Percentiles rank a stretch among this genome's conserved stretches.
Conservation (phyloP, 2,888 invertebrate genomes). For the Pammene fasciana region DNA sequence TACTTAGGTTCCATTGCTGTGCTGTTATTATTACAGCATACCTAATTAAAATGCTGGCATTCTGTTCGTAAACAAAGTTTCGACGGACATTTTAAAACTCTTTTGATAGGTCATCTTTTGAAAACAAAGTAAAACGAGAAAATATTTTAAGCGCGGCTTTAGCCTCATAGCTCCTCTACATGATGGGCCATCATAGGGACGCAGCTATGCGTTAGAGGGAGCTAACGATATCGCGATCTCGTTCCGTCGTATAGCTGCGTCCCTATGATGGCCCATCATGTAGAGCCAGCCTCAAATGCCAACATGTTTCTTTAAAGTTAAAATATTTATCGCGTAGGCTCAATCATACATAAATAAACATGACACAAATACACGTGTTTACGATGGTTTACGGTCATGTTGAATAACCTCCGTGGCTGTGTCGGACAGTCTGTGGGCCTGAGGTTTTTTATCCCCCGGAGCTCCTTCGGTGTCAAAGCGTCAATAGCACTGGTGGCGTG, state of each 20-base stretch:
- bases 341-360: conserved; percentile 14
- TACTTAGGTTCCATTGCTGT: too few species aligned
- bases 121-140: neutral
- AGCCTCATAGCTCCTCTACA: too few species aligned
- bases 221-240: too few species aligned
- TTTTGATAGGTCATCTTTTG: neutral
- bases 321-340: conserved; percentile 9
- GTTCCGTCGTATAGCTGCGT: too few species aligned
- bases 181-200: too few species aligned
- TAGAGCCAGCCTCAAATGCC: too few species aligned
- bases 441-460: conserved; percentile 38
- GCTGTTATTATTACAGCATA: too few species aligned
- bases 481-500: conserved; percentile 49
- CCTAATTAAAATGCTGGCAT: too few species aligned
- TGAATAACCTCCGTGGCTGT: conserved; percentile 27
- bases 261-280: too few species aligned
- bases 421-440: conserved; percentile 28
- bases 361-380: conserved; percentile 13
- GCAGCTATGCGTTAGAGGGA: too few species aligned
- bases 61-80: too few species aligned
- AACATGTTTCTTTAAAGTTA: neutral
- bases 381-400: conserved; percentile 6
- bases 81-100: neutral
- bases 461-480: conserved; percentile 51
- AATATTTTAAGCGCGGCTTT: too few species aligned